Base-by-base conservation (phyloP, 2,113 vertebrate genomes). In the Chloebia gouldiae region DNA sequence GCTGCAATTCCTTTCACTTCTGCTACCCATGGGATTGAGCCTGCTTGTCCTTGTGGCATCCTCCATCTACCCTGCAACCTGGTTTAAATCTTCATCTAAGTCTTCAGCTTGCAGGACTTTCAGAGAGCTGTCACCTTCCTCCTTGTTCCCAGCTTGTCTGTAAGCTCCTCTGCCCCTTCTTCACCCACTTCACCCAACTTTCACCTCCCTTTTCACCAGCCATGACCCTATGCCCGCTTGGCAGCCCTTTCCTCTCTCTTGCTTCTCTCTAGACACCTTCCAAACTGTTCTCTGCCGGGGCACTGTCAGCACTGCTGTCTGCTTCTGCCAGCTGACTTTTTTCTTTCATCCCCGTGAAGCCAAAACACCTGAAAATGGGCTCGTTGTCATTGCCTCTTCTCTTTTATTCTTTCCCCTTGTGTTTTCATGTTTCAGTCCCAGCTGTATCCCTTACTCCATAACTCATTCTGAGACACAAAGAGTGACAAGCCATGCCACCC, bases 161-260 rank as follows among this genome's bases (percentile, higher is more conserved):
- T 51, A 53, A 75, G 30, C 44, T 63, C 28, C 27, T 76, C 59
- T 94, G 39, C 6, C 25, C 18, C 24, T 71, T 84, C 51, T 65
- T 3, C 3, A 50, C 20, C 6, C 56, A 8, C 10, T 73, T 49
- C 45, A 80, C 12, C 25, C 3, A 3, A 12, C 21, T 82, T 39
- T 53, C 64, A 16, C 10, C 18, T 69, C 11, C 15, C 25, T 88
- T 66, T 68, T 63, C 72, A 75, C 15, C 25, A 57, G n/a, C 33
- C 2, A 0, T 54, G 33, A 42, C 39, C 23, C 44, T 33, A 15
- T 0, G 0, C 50, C 63, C 61, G 31, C 42, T 54, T 42, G 33
- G 64, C 45, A 39, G 39, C 69, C 27, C 39, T 71, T 83, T 54
- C 10, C 33, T 44, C 18, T 72, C 9, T 81, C 72, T 71, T 78